phyloP scores from a whole-genome alignment of 2,888 invertebrate genomes.

The Gibbula magus region DNA sequence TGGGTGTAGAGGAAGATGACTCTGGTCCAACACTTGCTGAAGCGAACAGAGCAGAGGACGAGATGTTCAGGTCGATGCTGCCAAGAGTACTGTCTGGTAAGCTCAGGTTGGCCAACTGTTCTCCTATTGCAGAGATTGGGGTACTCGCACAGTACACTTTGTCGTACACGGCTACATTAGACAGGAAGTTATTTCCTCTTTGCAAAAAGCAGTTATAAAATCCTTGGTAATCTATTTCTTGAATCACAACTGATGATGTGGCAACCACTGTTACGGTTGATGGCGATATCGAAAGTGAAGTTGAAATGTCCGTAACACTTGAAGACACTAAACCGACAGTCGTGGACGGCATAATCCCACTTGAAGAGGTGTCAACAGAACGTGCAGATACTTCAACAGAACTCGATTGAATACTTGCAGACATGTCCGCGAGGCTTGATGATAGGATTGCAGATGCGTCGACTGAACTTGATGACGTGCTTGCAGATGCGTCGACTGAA shows the following conservation, averaged over 20 bases:
- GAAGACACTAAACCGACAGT: background rate
- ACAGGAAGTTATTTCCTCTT: background rate
- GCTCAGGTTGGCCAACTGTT: background rate
- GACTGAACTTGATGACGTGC: no score
- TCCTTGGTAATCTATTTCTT: background rate
- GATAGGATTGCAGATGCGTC: no score
- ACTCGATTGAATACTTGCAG: background rate
- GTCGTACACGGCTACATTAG: background rate
- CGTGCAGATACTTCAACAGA: background rate
- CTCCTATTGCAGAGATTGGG: background rate
- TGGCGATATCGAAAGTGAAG: background rate
- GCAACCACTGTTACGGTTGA: background rate
- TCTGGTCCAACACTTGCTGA: background rate
- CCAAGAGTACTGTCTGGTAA: background rate
- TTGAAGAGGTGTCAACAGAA: background rate
- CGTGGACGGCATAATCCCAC: background rate
- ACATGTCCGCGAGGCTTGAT: no score
- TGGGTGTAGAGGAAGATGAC: background rate
- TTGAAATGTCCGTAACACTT: background rate
- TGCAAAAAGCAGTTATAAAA: background rate
- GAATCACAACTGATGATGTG: background rate
- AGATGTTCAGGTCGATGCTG: background rate
- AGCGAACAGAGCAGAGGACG: background rate
- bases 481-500: no score
- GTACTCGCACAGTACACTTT: constrained; percentile 2